These are phyloP conservation scores for Takifugu flavidus DNA, from an alignment of 2,113 vertebrate species.

Conservation along the genomic window DNA sequence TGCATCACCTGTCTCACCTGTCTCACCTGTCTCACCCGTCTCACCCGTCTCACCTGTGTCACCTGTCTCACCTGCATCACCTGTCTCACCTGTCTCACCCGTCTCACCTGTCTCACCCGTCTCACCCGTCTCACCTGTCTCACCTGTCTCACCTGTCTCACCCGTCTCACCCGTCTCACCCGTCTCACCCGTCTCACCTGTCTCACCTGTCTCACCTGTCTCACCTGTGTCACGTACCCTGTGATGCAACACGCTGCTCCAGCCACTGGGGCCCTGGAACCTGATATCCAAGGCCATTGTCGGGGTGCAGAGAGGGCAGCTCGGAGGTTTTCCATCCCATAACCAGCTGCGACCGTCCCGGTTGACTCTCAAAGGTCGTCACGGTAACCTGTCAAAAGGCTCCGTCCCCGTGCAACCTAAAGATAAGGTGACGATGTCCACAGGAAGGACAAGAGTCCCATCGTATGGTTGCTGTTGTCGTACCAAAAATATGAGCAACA, in stretches of 20 bases:
- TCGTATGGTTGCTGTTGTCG: too few relatives aligned
- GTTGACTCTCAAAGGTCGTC: slow-evolving; percentile 44
- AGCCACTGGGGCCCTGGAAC: slow-evolving; percentile 62
- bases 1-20: slow-evolving; percentile 17
- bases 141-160: slow-evolving; percentile 33
- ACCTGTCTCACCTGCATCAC: background rate
- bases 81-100: slow-evolving; percentile 34
- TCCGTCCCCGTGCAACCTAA: slow-evolving; percentile 6
- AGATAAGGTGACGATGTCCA: slow-evolving; percentile 18
- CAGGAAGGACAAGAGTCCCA: too few relatives aligned
- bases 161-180: too few relatives aligned
- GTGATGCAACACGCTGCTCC: slow-evolving; percentile 33
- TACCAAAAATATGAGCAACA: too few relatives aligned
- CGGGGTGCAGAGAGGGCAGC: slow-evolving; percentile 51
- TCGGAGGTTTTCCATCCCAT: slow-evolving; percentile 60
- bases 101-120: slow-evolving; percentile 9
- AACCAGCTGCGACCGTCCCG: slow-evolving; percentile 47
- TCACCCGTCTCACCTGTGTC: slow-evolving; percentile 44
- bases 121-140: slow-evolving; percentile 17
- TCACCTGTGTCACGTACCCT: slow-evolving; percentile 50
- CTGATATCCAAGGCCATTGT: slow-evolving; percentile 57
- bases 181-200: background rate
- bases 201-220: slow-evolving; percentile 26
- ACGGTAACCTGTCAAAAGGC: slow-evolving; percentile 2
- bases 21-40: slow-evolving; percentile 48